Percentiles rank a stretch among this genome's conserved stretches.
These are phyloP conservation scores for Leptinotarsa lineolata DNA, from an alignment of 1,140 invertebrate species.

Conservation along the genomic window DNA sequence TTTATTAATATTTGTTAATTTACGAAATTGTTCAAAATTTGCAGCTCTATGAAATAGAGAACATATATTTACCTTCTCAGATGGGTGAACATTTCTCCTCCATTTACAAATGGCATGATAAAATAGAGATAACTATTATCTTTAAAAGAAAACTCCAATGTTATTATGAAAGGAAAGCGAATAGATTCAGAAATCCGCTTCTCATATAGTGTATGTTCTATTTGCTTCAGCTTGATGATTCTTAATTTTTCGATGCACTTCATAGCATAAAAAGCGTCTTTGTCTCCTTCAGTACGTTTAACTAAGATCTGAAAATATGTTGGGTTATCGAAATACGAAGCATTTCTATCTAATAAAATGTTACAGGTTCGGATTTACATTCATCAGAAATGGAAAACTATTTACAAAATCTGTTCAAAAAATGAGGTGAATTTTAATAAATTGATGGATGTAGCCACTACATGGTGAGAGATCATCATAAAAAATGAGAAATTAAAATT, in stretches of 20 bases:
- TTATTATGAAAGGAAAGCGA: slow-evolving; percentile 82
- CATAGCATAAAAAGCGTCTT: slow-evolving; percentile 76
- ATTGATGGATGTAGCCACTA: too few relatives aligned
- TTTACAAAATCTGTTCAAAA: too few relatives aligned
- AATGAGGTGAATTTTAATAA: too few relatives aligned
- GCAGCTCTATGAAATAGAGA: too few relatives aligned
- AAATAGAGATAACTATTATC: slow-evolving; percentile 84
- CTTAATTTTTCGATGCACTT: slow-evolving; percentile 88
- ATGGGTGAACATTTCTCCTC: slow-evolving; percentile 77
- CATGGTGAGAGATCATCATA: too few relatives aligned
- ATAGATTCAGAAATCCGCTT: slow-evolving; percentile 82
- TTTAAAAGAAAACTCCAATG: slow-evolving; percentile 82
- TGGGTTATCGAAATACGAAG: slow-evolving; percentile 37
- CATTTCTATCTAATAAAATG: neutral
- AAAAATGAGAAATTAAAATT: too few relatives aligned
- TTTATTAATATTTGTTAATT: too few relatives aligned
- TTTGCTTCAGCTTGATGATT: slow-evolving; percentile 82
- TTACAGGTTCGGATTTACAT: too few relatives aligned
- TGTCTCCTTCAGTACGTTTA: slow-evolving; percentile 75
- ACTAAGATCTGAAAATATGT: slow-evolving; percentile 65
- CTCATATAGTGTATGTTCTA: slow-evolving; percentile 84
- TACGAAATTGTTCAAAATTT: too few relatives aligned
- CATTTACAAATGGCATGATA: slow-evolving; percentile 76
- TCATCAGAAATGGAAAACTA: too few relatives aligned
- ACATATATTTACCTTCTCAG: slow-evolving; percentile 56